phyloP scores from a whole-genome alignment of 2,113 vertebrate genomes.

The Ammodytes dubius region DNA sequence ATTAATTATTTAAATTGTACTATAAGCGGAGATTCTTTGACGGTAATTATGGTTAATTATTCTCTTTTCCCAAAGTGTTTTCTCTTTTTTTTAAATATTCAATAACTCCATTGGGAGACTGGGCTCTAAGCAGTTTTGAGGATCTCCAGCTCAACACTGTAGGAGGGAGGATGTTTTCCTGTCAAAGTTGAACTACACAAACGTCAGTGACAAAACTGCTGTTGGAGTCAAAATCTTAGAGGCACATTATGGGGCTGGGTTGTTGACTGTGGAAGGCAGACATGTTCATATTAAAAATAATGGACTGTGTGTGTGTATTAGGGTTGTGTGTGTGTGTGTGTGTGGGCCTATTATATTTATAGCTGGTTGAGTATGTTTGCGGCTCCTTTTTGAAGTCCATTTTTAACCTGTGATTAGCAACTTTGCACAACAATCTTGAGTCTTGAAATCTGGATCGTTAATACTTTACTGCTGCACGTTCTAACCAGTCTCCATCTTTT shows the following conservation, averaged over 20 bases:
- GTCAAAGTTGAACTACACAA: constrained; percentile 1
- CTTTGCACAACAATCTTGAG: neutral
- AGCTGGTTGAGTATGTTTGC: neutral
- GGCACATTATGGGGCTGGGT: neutral
- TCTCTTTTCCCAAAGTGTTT: too few relatives aligned
- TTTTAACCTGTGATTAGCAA: neutral
- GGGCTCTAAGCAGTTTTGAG: neutral
- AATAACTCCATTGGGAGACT: neutral
- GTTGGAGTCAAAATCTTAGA: neutral
- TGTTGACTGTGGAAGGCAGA: neutral
- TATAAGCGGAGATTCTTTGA: neutral
- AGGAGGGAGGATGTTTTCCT: neutral
- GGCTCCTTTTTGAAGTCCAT: neutral
- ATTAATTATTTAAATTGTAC: neutral
- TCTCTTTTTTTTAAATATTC: neutral
- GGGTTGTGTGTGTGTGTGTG: neutral
- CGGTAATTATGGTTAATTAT: neutral
- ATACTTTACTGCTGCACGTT: neutral
- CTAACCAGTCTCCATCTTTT: neutral
- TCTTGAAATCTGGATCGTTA: neutral
- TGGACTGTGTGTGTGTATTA: neutral
- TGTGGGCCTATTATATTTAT: neutral
- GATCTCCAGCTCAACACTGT: neutral
- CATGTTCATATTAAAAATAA: neutral
- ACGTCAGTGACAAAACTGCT: constrained; percentile 11